Conservation (phyloP, 2,888 invertebrate species). For the Thereva unica region DNA sequence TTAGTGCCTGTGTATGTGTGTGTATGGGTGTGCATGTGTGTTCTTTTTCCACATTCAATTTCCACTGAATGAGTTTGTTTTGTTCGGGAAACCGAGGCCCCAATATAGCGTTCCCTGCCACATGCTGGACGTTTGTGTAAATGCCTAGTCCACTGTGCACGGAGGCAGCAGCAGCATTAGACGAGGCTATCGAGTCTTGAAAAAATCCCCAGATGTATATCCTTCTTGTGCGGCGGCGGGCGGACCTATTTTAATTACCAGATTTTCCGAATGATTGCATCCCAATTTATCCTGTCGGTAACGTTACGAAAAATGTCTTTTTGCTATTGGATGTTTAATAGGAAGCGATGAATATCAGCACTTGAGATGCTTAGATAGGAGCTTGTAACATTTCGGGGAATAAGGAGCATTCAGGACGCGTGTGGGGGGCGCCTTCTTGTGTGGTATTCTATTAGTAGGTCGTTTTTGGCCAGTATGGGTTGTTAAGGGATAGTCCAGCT, state of each 20-base stretch:
- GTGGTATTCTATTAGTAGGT: background rate
- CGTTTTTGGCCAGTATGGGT: background rate
- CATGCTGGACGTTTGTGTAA: conserved; percentile 24
- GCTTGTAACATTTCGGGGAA: conserved; percentile 1
- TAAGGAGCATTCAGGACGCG: background rate
- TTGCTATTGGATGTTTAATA: conserved; percentile 10
- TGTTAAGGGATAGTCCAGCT: background rate
- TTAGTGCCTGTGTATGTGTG: background rate
- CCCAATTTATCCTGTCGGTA: conserved; percentile 28
- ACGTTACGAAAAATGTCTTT: conserved; percentile 4
- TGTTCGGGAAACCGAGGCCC: conserved; percentile 14
- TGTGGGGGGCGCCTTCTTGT: background rate
- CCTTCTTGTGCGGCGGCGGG: conserved; percentile 7
- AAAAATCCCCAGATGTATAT: conserved; percentile 25
- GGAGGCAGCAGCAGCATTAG: too few species aligned
- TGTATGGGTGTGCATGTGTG: background rate
- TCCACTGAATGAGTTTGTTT: conserved; percentile 31
- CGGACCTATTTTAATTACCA: conserved; percentile 36
- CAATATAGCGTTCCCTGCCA: conserved; percentile 17
- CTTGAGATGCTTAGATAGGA: conserved; percentile 22
- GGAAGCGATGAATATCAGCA: conserved; percentile 21
- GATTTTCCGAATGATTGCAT: conserved; percentile 39
- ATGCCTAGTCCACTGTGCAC: background rate
- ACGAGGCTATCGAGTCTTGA: background rate
- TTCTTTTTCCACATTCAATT: conserved; percentile 32